A percentile compares a stretch with the other conserved stretches of the same genome.
Evolutionary conservation across 2,113 vertebrate species (phyloP).

Genomic region (Rhagologus leucostigma): DNA sequence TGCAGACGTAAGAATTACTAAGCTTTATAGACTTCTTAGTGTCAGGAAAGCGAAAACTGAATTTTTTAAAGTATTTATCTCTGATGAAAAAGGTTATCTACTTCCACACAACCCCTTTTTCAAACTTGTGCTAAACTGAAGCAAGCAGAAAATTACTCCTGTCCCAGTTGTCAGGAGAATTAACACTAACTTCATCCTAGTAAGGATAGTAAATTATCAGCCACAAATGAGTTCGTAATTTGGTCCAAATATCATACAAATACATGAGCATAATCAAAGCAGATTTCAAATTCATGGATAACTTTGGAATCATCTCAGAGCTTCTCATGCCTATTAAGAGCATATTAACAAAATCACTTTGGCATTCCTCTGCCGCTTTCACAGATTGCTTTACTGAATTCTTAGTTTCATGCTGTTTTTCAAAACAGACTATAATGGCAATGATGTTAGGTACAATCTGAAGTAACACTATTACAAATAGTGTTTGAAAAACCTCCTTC

Average conservation of each 20-base stretch:
- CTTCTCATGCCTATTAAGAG: background rate
- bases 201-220: background rate
- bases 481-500: background rate
- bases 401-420: background rate
- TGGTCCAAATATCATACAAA: background rate
- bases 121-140: background rate
- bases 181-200: background rate
- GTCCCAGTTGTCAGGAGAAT: background rate
- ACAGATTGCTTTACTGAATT: background rate
- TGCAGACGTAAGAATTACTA: background rate
- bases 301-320: background rate
- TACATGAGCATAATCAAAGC: background rate
- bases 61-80: background rate
- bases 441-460: background rate
- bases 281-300: background rate
- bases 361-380: background rate
- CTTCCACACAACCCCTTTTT: background rate
- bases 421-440: background rate
- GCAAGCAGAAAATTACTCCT: background rate
- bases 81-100: background rate
- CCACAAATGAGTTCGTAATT: background rate
- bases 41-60: background rate
- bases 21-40: background rate
- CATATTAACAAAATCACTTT: background rate
- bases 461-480: background rate